Percentiles rank a stretch among this genome's conserved stretches.
Conservation (phyloP, 2,888 invertebrate genomes). For the Ennomos quercinarius region DNA sequence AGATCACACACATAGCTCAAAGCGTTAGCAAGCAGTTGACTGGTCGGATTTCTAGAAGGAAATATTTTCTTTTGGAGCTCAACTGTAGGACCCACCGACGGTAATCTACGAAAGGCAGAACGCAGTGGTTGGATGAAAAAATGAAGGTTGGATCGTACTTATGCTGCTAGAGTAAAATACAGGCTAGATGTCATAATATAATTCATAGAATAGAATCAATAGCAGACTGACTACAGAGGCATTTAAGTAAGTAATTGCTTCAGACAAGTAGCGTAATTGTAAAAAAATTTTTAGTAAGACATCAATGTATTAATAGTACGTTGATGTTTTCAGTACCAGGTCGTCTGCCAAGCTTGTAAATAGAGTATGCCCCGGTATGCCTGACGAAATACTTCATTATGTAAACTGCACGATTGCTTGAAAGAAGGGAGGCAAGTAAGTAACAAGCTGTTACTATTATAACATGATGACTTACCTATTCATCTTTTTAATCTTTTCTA, state of each 20-base stretch:
- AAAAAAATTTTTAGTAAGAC: slow-evolving; percentile 37
- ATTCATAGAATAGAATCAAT: no score
- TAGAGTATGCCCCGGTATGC: slow-evolving; percentile 34
- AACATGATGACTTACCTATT: not conserved
- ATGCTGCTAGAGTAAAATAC: no score
- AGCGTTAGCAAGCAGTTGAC: no score
- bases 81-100: no score
- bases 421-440: not conserved
- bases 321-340: slow-evolving; percentile 47
- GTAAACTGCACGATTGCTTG: slow-evolving; percentile 5
- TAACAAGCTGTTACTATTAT: not conserved
- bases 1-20: no score
- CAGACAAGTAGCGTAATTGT: slow-evolving; percentile 15
- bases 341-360: slow-evolving; percentile 60
- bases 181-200: no score
- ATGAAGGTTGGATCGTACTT: no score
- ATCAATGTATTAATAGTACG: slow-evolving; percentile 44
- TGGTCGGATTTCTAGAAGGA: no score
- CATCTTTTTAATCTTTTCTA: not conserved
- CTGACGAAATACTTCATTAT: slow-evolving; percentile 35
- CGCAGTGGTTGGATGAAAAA: no score
- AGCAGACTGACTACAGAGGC: not conserved
- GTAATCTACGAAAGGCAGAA: no score
- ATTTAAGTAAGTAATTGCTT: slow-evolving; percentile 4
- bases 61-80: no score